Conservation (phyloP, 2,888 invertebrate genomes). For the Acronicta leporina region DNA sequence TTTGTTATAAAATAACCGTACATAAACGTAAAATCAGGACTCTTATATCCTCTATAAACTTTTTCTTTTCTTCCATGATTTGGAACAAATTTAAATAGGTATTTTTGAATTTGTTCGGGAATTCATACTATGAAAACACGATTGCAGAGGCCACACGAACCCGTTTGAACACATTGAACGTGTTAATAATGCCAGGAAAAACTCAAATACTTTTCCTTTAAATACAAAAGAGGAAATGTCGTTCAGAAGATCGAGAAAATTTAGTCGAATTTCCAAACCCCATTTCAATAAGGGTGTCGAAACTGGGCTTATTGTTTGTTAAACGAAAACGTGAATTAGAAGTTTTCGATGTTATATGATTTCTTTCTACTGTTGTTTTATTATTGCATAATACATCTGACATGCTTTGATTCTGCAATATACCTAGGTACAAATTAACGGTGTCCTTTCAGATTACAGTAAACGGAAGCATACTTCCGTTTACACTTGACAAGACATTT, state of each 20-base stretch:
- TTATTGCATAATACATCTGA: background rate
- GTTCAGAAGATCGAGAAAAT: constrained; percentile 5
- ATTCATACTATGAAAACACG: background rate
- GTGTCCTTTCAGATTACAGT: too few relatives aligned
- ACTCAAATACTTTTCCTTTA: constrained; percentile 2
- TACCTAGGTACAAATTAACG: background rate
- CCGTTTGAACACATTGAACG: too few relatives aligned
- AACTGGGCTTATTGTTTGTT: background rate
- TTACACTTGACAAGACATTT: constrained; percentile 1
- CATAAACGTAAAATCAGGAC: too few relatives aligned
- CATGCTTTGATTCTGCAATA: too few relatives aligned
- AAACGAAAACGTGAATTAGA: background rate
- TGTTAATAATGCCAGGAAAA: background rate
- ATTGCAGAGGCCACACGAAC: too few relatives aligned
- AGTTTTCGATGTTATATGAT: constrained; percentile 1
- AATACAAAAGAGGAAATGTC: constrained; percentile 7
- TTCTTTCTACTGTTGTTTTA: constrained; percentile 3
- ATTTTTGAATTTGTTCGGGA: too few relatives aligned
- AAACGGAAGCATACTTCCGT: constrained; percentile 26
- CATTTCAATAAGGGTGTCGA: background rate
- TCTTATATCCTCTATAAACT: too few relatives aligned
- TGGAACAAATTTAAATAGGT: too few relatives aligned
- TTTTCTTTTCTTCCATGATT: too few relatives aligned
- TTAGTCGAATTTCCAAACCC: background rate
- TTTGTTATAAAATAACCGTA: too few relatives aligned